Base-by-base conservation (phyloP, 2,797 vertebrate species). In the Ctenopoma kingsleyae region DNA sequence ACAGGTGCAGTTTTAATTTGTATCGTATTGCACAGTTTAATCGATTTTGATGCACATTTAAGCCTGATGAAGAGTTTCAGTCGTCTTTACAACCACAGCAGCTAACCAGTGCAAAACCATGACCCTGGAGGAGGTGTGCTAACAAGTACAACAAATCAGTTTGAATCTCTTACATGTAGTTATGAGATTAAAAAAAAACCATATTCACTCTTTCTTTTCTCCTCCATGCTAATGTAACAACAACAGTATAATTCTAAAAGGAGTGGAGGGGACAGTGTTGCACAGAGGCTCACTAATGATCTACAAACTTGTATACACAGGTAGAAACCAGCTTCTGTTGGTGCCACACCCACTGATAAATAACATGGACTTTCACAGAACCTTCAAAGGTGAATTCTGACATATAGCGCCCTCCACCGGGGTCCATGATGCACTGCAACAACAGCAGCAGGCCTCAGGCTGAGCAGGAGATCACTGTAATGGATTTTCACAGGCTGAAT, bases 391-490 rank as follows among this genome's bases (percentile, higher is more conserved):
- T 19, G 25, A 35, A 13, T 19, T 46, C 19, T 62, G 61, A 67
- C 35, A 12, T 72, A 15, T 69, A 40, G n/a, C 47, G 16, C 77
- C 81, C 69, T 50, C 83, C 74, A 1, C 48, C 49, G 79, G 59
- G 30, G 55, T 32, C 10, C 36, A 69, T 1, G 2, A 0, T 8
- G 23, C 47, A 74, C 16, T 74, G 61, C 71, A 84, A 6, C 27
- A 17, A 20, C 25, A 54, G 25, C 52, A n/a, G 20, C 20, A 75
- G 67, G 16, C 52, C 67, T 43, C 16, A 23, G 46, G 13, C 16
- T 57, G 12, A 38, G 35, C 35, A 10, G 12, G 35, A 36, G 10
- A 10, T 12, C 35, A 38, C 11, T 38, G 36, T 1, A 38, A 38
- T 6, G 15, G 38, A 15, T 40, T 40, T 13, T 40, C 13, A 40